These are phyloP conservation scores for Saccopteryx leptura DNA, from an alignment of 2,113 vertebrate genomes.

Conservation along the genomic window DNA sequence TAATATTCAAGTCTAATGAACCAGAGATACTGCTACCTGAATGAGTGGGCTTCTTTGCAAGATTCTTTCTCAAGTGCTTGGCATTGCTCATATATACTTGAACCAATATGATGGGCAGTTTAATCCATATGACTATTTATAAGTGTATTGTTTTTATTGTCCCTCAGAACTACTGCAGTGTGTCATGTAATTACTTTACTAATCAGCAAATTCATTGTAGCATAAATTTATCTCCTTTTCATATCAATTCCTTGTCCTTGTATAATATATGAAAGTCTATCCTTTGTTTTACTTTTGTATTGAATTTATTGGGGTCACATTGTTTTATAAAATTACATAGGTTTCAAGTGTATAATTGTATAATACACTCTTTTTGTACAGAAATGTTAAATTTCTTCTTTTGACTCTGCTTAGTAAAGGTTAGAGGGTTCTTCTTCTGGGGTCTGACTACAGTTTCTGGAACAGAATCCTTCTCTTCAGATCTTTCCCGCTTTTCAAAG, in stretches of 20 bases:
- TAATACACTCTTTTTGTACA: not conserved
- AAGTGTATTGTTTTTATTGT: constrained; percentile 7
- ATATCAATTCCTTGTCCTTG: not conserved
- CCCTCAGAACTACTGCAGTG: constrained; percentile 15
- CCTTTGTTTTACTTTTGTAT: not conserved
- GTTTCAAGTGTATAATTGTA: no score
- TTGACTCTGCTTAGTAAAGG: not conserved
- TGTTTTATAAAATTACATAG: no score
- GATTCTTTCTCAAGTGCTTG: not conserved
- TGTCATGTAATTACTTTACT: not conserved
- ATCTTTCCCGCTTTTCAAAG: not conserved
- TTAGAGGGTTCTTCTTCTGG: not conserved
- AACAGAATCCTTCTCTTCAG: constrained; percentile 11
- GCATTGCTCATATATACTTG: not conserved
- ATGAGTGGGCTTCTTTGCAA: not conserved
- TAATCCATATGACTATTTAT: not conserved
- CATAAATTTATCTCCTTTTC: not conserved
- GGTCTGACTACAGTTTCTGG: not conserved
- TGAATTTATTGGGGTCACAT: no score
- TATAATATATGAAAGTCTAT: not conserved
- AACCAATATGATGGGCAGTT: not conserved
- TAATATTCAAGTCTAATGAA: constrained; percentile 4
- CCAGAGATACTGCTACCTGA: not conserved
- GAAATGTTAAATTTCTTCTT: not conserved
- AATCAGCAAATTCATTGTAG: constrained; percentile 36